Evolutionary conservation across 2,888 invertebrate genomes (phyloP), one percentile per base, ranked within the genome.

Genomic region (Parasteatoda lunata): DNA sequence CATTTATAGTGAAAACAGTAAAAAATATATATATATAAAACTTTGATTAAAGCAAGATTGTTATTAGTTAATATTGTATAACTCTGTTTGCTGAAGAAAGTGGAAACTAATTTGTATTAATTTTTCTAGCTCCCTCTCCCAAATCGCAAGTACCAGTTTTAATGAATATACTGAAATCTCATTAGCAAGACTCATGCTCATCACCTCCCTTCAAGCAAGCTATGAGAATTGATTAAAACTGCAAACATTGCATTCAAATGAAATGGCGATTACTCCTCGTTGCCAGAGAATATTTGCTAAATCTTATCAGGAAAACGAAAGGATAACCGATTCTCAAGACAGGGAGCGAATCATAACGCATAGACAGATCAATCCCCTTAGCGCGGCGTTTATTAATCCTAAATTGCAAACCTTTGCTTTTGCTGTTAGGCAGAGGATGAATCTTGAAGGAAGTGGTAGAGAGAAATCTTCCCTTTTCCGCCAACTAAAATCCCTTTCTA

Each of bases 381-480:
- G 51, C 77, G 15, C 66, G 49, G 75, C 75, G 52, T 11, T 81
- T 81, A 75, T 81, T 81, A 81, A 81, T 81, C 75, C 80, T 72
- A 64, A 72, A 80, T 80, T 52, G 72, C 65, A 51, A 66, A 49
- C 66, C 66, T 68, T 68, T 68, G 45, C 66, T 68, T 45, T 15
- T 15, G 15, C 7, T 13, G 54, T n/a, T 30, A 72, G 75, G 73
- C 54, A 59, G n/a, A 9, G 48, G 45, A 45, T 30, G 30, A 11
- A 59, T 54, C 47, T 11, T 30, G 45, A n/a, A 45, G 15, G 59
- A 45, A 45, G 30, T 59, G 47, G 52, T 45, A 2, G 51, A 59
- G 59, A 49, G 30, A 72, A 72, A 51, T 49, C 30, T 5, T n/a
- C 5, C 5, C 49, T n/a, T 47, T 59, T 54, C 45, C 45, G 45